Evolutionary conservation across 1,140 invertebrate genomes (phyloP), one percentile per base, ranked within the genome.

Genomic region (Drosophila murphyi): DNA sequence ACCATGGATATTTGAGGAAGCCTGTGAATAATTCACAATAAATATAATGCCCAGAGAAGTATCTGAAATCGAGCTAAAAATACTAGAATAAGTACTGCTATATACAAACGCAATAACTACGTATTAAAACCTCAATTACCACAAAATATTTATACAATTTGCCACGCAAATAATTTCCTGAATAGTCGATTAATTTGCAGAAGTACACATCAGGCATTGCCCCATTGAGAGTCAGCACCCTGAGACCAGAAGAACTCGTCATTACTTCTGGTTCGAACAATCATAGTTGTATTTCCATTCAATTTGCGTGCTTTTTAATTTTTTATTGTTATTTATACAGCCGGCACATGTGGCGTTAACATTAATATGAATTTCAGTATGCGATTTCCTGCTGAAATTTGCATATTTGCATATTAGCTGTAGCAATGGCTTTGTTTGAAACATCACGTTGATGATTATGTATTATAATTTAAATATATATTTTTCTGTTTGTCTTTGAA

Each of bases 351-450:
- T 52, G 45, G 39, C 62, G 28, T 72, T 61, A 67, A 12, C 62
- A 62, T 65, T 72, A 12, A 41, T 65, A 34, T 10, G 4, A 41
- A 28, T 56, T 54, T 6, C 10, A 29, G 39, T 62, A 60, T 64
- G 63, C 43, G 41, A 64, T 61, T 80, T 80, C 63, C 65, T 57
- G 51, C 20, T 76, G 47, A 57, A 55, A 62, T 72, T 52, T 48
- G 41, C 39, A 72, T 67, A 20, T 20, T 20, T 20, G 20, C 20
- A 62, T n/a, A 78, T 62, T 35, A 48, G 41, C 41, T 43, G 43
- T 60, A 60, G 41, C 54, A 41, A 41, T 43, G 56, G 47, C 37
- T 10, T 10, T n/a, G 39, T 60, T n/a, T 10, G 31, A 60, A 60
- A 60, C 10, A 43, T 54, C 67, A 55, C 0, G 4, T 20, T 34